A percentile compares a stretch with the other conserved stretches of the same genome.
phyloP scores from a whole-genome alignment of 1,140 invertebrate species.

The Magallana angulata region DNA sequence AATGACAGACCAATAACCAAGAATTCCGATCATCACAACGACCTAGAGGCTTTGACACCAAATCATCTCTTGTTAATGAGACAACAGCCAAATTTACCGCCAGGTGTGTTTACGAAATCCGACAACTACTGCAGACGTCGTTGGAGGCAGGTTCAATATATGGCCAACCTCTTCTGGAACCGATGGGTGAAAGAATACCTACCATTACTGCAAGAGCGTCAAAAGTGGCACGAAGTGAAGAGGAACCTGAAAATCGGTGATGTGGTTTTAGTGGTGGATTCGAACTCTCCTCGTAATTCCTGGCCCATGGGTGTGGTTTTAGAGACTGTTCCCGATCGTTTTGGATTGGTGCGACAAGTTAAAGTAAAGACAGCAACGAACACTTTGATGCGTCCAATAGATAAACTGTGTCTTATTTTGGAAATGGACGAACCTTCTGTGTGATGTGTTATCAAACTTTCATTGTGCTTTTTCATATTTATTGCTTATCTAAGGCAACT shows the following conservation, averaged over 20 bases:
- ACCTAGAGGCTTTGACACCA: conserved; percentile 51
- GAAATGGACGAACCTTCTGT: conserved; percentile 21
- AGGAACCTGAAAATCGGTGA: conserved; percentile 61
- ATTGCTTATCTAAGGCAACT: not conserved
- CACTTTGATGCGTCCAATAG: conserved; percentile 41
- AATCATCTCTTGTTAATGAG: conserved; percentile 52
- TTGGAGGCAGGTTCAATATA: conserved; percentile 59
- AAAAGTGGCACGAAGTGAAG: conserved; percentile 58
- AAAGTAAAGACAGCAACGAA: conserved; percentile 55
- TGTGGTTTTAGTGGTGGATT: conserved; percentile 59
- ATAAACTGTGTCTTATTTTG: conserved; percentile 48
- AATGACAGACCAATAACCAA: conserved; percentile 51
- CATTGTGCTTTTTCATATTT: not conserved
- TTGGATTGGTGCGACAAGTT: conserved; percentile 57
- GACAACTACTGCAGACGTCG: conserved; percentile 46
- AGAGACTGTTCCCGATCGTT: conserved; percentile 36
- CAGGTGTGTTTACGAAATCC: conserved; percentile 52
- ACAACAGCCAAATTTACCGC: conserved; percentile 43
- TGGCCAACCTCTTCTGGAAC: conserved; percentile 62
- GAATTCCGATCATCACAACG: conserved; percentile 16
- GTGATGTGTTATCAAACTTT: not conserved
- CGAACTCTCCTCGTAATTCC: conserved; percentile 49
- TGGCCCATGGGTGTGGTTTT: conserved; percentile 55
- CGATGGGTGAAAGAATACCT: conserved; percentile 63
- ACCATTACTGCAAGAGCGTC: conserved; percentile 54